Conservation (phyloP, 2,888 invertebrate genomes). For the Catocala fraxini region DNA sequence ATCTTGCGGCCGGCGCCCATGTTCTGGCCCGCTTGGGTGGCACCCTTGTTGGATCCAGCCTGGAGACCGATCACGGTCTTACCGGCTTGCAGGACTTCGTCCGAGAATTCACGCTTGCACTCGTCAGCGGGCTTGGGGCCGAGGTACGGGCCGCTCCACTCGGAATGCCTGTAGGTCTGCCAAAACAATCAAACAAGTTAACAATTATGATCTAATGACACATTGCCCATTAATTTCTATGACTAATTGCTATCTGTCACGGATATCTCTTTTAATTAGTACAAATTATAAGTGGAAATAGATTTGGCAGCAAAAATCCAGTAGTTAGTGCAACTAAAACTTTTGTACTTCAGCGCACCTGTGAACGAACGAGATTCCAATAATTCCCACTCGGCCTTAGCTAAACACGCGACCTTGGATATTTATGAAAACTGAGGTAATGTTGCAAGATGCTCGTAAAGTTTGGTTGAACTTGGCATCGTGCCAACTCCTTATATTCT, state of each 20-base stretch:
- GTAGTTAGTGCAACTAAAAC: not conserved
- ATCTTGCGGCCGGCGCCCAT: constrained; percentile 97
- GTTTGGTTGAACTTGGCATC: constrained; percentile 75
- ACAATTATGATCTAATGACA: too few relatives aligned
- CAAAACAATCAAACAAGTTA: constrained; percentile 46
- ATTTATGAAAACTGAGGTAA: constrained; percentile 85
- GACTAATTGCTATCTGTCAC: too few relatives aligned
- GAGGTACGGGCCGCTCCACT: constrained; percentile 95
- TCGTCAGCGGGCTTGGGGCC: constrained; percentile 98
- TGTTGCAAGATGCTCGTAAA: constrained; percentile 81
- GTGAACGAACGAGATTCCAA: constrained; percentile 42
- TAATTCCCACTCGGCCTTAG: constrained; percentile 64
- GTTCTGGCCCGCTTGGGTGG: constrained; percentile 96
- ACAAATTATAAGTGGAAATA: too few relatives aligned
- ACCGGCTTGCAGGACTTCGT: constrained; percentile 96
- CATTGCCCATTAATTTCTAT: too few relatives aligned
- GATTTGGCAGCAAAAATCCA: too few relatives aligned
- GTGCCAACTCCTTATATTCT: constrained; percentile 72
- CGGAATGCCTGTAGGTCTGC: constrained; percentile 94
- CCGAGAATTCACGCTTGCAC: constrained; percentile 97
- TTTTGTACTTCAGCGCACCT: constrained; percentile 12
- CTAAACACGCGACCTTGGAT: constrained; percentile 71
- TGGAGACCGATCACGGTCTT: constrained; percentile 97
- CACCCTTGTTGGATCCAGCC: constrained; percentile 98
- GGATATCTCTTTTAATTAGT: too few relatives aligned